These are phyloP conservation scores for Eueremaeus valkanovi DNA, from an alignment of 2,888 invertebrate genomes.

Conservation along the genomic window DNA sequence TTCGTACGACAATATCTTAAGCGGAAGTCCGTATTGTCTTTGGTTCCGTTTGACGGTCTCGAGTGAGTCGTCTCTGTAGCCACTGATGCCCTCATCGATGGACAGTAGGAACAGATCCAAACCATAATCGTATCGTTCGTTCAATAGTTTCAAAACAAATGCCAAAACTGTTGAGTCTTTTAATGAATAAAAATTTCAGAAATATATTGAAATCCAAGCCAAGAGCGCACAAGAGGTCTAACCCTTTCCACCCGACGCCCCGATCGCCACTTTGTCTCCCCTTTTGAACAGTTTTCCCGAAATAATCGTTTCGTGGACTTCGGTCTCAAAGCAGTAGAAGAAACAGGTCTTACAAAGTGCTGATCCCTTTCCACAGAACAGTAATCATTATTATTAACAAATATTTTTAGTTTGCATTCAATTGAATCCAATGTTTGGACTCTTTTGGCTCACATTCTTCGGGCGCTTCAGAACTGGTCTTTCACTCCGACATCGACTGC, in stretches of 20 bases:
- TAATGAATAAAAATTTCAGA: not conserved
- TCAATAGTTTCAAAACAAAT: constrained; percentile 82
- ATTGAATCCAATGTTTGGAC: too few species aligned
- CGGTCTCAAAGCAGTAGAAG: constrained; percentile 85
- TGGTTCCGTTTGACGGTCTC: constrained; percentile 88
- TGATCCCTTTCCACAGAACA: constrained; percentile 60
- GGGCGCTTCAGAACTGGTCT: constrained; percentile 53
- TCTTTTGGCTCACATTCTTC: constrained; percentile 54
- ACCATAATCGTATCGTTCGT: constrained; percentile 83
- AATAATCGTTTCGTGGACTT: constrained; percentile 85
- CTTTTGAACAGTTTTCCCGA: constrained; percentile 73
- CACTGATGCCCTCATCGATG: constrained; percentile 97
- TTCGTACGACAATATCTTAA: constrained; percentile 90
- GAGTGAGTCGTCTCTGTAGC: constrained; percentile 60
- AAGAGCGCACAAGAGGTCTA: not conserved
- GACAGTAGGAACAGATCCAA: constrained; percentile 84
- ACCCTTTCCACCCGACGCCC: constrained; percentile 63
- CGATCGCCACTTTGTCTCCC: constrained; percentile 84
- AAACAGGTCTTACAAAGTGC: constrained; percentile 92
- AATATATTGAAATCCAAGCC: not conserved
- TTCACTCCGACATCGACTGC: constrained; percentile 43
- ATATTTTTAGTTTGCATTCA: too few species aligned
- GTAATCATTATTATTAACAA: not conserved
- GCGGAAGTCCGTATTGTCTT: constrained; percentile 84
- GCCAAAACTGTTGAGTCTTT: constrained; percentile 96